Evolutionary conservation across 2,113 vertebrate species (phyloP), one percentile per base, ranked within the genome.

Genomic region (Ptilonorhynchus violaceus): DNA sequence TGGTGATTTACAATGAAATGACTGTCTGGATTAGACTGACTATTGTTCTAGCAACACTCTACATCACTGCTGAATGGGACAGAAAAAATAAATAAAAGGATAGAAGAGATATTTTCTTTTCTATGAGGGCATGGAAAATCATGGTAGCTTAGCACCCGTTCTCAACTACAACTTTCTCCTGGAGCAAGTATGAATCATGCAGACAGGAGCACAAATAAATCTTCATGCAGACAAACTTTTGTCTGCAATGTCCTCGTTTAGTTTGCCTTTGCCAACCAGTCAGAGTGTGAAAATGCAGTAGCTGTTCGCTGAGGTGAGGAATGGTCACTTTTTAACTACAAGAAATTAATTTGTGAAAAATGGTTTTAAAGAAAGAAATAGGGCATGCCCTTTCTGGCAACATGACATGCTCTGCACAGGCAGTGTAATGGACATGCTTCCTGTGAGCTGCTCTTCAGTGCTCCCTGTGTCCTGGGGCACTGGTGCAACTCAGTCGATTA

Each of bases 161-260:
- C 69, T 87, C 62, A 95, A 8, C 47, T 95, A 63, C 25, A 77
- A 2, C 60, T 74, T 79, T 39, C 21, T 33, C 33, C 42, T 1
- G 2, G 35, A 87, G 56, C n/a, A 85, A 94, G 44, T 73, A 89
- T 70, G 39, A 96, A 84, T 93, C 84, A 84, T 56, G 60, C 11
- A 17, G 76, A 86, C 55, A 62, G 68, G 50, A 93, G 47, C 55
- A 94, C 59, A 84, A 92, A 93, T 47, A 96, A 93, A 93, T 70
- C 66, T 83, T 80, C 33, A 31, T 13, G 30, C 52, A 83, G 83
- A 58, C 68, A 92, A 74, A 77, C 11, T 55, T 42, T 13, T 62
- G 53, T 75, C 85, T 70, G 27, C 35, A 55, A 44, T 39, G 23
- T 75, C 49, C 73, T 79, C 49, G 85, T 56, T n/a, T 41, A 76